phyloP scores from a whole-genome alignment of 2,113 vertebrate genomes.

The Pelecanus crispus region DNA sequence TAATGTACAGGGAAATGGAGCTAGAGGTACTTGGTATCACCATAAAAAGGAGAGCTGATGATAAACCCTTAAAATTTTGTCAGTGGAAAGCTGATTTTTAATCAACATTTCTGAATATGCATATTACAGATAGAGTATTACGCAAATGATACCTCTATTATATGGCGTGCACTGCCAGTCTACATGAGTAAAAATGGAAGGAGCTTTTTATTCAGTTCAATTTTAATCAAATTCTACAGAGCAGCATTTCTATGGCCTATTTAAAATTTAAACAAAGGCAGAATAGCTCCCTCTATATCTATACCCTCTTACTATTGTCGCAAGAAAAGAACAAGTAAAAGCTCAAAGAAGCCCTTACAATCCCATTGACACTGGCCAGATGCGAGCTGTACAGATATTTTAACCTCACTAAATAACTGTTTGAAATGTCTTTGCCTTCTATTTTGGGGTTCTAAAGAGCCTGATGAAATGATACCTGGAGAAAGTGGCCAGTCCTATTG shows the following conservation, averaged over 20 bases:
- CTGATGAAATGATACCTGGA: conserved; percentile 69
- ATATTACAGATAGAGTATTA: background rate
- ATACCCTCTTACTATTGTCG: conserved; percentile 33
- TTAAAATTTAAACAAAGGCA: conserved; percentile 65
- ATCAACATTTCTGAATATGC: background rate
- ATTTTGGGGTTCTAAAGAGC: conserved; percentile 50
- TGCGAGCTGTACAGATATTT: conserved; percentile 64
- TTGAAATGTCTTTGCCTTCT: conserved; percentile 58
- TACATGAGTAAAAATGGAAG: background rate
- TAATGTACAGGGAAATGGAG: background rate
- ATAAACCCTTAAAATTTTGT: background rate
- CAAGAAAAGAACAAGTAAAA: conserved; percentile 59
- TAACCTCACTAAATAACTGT: conserved; percentile 48
- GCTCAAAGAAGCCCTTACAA: conserved; percentile 42
- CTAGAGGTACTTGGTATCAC: background rate
- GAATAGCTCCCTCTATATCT: conserved; percentile 45
- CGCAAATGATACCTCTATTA: background rate
- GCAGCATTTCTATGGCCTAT: conserved; percentile 53
- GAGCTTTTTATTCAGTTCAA: conserved; percentile 2
- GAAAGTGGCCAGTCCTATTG: conserved; percentile 56
- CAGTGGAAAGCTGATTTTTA: background rate
- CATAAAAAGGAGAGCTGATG: background rate
- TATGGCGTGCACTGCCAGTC: background rate
- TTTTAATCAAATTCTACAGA: conserved; percentile 72
- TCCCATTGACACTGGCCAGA: conserved; percentile 54